phyloP scores from a whole-genome alignment of 2,888 invertebrate genomes.

The Caenorhabditis parvicauda region DNA sequence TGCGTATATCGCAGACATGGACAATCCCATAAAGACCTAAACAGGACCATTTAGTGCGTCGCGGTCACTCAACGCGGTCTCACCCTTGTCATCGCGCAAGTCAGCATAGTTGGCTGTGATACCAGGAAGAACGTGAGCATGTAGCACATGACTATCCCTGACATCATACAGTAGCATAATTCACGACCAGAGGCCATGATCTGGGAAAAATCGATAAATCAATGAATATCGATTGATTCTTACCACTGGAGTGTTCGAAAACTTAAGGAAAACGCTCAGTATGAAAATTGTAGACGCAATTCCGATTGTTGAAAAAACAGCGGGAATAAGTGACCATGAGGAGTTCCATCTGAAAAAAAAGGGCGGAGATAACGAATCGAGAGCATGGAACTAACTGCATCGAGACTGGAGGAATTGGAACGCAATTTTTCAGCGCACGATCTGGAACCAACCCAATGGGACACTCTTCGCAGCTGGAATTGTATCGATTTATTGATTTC shows the following conservation, averaged over 20 bases:
- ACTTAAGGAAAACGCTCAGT: slow-evolving; percentile 71
- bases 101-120: slow-evolving; percentile 71
- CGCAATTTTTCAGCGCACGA: slow-evolving; percentile 69
- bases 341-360: slow-evolving; percentile 49
- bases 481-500: not conserved
- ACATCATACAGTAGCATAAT: slow-evolving; percentile 74
- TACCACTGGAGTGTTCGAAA: slow-evolving; percentile 71
- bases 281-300: slow-evolving; percentile 70
- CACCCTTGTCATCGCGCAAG: slow-evolving; percentile 70
- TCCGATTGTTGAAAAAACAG: slow-evolving; percentile 71
- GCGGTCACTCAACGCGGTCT: not conserved
- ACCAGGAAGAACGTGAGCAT: slow-evolving; percentile 75
- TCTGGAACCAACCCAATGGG: slow-evolving; percentile 72
- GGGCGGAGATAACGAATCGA: not conserved
- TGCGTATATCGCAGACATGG: slow-evolving; percentile 75
- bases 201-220: slow-evolving; percentile 19
- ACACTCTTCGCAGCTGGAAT: slow-evolving; percentile 69
- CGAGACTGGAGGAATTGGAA: slow-evolving; percentile 68
- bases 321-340: slow-evolving; percentile 73
- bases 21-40: slow-evolving; percentile 68
- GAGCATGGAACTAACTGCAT: slow-evolving; percentile 64
- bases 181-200: slow-evolving; percentile 79
- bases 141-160: slow-evolving; percentile 74
- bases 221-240: not conserved
- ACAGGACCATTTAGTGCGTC: not conserved